Evolutionary conservation across 2,113 vertebrate species (phyloP).

Genomic region (Sinocyclocheilus maitianheensis): DNA sequence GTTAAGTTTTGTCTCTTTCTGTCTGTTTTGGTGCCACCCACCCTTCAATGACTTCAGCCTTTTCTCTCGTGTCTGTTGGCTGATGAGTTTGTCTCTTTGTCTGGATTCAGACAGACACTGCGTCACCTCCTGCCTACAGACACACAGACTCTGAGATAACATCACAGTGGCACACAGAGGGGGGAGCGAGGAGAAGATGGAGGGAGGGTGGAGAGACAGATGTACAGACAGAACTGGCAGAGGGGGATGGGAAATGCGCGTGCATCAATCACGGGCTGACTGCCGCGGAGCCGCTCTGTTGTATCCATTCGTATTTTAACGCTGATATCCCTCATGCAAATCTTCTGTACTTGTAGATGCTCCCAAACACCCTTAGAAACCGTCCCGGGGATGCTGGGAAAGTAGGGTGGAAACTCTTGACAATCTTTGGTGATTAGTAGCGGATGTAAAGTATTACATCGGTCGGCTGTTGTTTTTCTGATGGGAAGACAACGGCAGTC

Average conservation of each 20-base stretch:
- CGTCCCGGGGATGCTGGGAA: not conserved
- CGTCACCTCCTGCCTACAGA: conserved; percentile 85
- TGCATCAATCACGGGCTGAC: conserved; percentile 76
- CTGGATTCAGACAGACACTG: conserved; percentile 83
- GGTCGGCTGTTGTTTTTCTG: not conserved
- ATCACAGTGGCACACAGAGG: conserved; percentile 76
- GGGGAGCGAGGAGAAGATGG: conserved; percentile 10
- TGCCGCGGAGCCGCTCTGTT: conserved; percentile 67
- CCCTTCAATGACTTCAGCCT: conserved; percentile 38
- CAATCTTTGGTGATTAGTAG: not conserved
- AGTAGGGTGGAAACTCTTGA: not conserved
- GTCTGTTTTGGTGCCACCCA: conserved; percentile 66
- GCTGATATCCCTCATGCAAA: conserved; percentile 50
- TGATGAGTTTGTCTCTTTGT: conserved; percentile 83
- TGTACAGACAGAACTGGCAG: conserved; percentile 76
- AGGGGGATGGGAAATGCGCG: conserved; percentile 74
- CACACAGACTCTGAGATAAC: conserved; percentile 83
- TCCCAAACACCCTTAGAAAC: not conserved
- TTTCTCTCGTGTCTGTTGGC: conserved; percentile 73
- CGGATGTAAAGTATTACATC: not conserved
- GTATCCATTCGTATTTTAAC: conserved; percentile 70
- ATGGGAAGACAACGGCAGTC: not conserved
- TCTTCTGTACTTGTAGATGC: not conserved
- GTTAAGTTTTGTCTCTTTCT: conserved; percentile 76
- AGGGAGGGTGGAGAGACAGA: conserved; percentile 73